Evolutionary conservation across 2,888 invertebrate species (phyloP).

Genomic region (Philonicus albiceps): DNA sequence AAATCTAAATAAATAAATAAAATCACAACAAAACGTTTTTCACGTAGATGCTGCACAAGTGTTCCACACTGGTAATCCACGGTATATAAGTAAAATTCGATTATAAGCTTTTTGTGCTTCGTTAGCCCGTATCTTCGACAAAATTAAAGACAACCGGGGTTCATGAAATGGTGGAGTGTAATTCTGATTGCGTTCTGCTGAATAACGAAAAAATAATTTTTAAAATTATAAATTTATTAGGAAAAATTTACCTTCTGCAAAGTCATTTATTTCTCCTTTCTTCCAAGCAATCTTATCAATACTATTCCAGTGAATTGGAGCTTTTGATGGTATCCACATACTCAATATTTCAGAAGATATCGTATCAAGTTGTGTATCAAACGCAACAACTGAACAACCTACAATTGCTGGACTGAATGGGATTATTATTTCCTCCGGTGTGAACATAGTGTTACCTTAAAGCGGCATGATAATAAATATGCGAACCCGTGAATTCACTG

Average conservation of each 20-base stretch:
- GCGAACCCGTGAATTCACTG: constrained; percentile 63
- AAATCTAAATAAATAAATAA: not conserved
- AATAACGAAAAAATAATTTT: not conserved
- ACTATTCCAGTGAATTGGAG: constrained; percentile 62
- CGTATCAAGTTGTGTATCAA: constrained; percentile 65
- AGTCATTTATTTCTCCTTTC: constrained; percentile 55
- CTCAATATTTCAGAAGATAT: constrained; percentile 65
- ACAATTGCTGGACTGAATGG: constrained; percentile 64
- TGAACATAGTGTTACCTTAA: constrained; percentile 53
- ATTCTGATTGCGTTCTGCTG: not conserved
- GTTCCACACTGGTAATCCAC: constrained; percentile 52
- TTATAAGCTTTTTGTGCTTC: constrained; percentile 46
- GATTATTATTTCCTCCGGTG: not conserved
- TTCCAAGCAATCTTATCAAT: constrained; percentile 63
- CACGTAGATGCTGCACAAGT: not conserved
- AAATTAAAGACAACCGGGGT: constrained; percentile 48
- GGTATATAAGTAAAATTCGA: constrained; percentile 50
- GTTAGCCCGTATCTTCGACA: constrained; percentile 47
- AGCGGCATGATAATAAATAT: constrained; percentile 64
- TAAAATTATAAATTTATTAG: not conserved
- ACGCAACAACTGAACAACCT: constrained; percentile 66
- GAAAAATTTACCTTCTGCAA: constrained; percentile 50
- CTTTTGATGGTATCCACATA: constrained; percentile 61
- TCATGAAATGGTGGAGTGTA: constrained; percentile 15
- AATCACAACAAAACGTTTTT: not conserved